These are phyloP conservation scores for Artemia franciscana DNA, from an alignment of 1,140 invertebrate genomes.

Conservation along the genomic window DNA sequence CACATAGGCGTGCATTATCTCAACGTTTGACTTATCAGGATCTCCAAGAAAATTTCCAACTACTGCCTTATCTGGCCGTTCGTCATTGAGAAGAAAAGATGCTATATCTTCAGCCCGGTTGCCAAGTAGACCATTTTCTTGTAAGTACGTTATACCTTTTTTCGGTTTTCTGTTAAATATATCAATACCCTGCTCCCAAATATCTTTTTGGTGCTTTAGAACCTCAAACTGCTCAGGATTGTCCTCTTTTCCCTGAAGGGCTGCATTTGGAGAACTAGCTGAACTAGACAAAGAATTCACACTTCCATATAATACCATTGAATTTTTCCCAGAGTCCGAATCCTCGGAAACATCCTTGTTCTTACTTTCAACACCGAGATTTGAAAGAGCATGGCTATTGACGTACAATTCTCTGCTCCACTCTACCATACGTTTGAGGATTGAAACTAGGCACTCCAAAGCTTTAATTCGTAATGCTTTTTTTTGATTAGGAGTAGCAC, in stretches of 20 bases:
- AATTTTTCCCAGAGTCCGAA: conserved; percentile 11
- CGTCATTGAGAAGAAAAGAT: conserved; percentile 78
- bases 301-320: conserved; percentile 25
- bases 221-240: conserved; percentile 86
- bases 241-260: conserved; percentile 17
- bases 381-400: conserved; percentile 71
- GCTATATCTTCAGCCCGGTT: conserved; percentile 61
- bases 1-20: conserved; percentile 91
- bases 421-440: conserved; percentile 96
- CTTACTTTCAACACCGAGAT: conserved; percentile 27
- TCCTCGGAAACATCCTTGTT: conserved; percentile 12
- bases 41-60: conserved; percentile 93
- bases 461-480: conserved; percentile 87
- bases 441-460: conserved; percentile 86
- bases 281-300: conserved; percentile 22
- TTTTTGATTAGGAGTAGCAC: conserved; percentile 73
- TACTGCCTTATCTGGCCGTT: conserved; percentile 81
- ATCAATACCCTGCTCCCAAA: conserved; percentile 34
- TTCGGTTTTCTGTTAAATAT: conserved; percentile 84
- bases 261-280: conserved; percentile 9
- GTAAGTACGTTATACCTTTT: conserved; percentile 76
- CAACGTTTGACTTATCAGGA: conserved; percentile 62
- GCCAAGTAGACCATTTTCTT: conserved; percentile 74
- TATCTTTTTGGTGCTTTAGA: conserved; percentile 92
- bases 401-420: conserved; percentile 97